These are phyloP conservation scores for Leiothrix lutea DNA, from an alignment of 2,113 vertebrate genomes.

Conservation along the genomic window DNA sequence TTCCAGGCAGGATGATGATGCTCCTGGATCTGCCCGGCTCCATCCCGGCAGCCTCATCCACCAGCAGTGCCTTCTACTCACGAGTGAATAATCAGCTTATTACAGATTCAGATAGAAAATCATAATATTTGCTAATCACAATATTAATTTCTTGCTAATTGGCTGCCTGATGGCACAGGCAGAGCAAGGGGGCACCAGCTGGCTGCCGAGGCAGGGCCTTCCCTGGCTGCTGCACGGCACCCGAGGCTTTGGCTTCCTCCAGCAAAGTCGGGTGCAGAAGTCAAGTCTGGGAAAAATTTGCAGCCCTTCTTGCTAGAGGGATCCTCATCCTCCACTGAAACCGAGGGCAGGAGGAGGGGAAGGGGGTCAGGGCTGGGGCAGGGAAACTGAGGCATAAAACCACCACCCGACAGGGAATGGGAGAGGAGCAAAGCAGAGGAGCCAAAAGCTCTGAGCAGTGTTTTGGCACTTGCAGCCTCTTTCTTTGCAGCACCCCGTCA, in stretches of 20 bases:
- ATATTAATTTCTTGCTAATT: slow-evolving; percentile 65
- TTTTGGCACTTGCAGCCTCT: neutral
- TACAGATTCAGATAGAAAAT: slow-evolving; percentile 48
- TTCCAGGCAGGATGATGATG: neutral
- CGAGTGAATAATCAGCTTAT: slow-evolving; percentile 39
- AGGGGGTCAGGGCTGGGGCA: rapidly evolving
- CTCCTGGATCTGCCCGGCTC: neutral
- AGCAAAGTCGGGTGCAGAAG: neutral
- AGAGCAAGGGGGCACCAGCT: slow-evolving; percentile 52
- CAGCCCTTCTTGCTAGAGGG: neutral
- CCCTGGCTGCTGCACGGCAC: neutral
- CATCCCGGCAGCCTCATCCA: neutral
- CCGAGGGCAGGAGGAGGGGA: neutral
- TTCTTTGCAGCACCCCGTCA: neutral
- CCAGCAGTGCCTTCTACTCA: neutral
- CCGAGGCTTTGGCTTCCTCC: neutral
- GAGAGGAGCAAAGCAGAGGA: neutral
- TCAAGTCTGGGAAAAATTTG: rapidly evolving
- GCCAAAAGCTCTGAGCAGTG: neutral
- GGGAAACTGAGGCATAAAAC: neutral
- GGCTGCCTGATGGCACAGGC: slow-evolving; percentile 55
- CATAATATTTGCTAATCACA: slow-evolving; percentile 63
- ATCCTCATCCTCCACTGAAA: neutral
- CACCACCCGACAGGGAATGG: rapidly evolving
- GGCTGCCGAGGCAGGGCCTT: neutral